Evolutionary conservation across 2,888 invertebrate species (phyloP).

Genomic region (Choreutis nemorana): DNA sequence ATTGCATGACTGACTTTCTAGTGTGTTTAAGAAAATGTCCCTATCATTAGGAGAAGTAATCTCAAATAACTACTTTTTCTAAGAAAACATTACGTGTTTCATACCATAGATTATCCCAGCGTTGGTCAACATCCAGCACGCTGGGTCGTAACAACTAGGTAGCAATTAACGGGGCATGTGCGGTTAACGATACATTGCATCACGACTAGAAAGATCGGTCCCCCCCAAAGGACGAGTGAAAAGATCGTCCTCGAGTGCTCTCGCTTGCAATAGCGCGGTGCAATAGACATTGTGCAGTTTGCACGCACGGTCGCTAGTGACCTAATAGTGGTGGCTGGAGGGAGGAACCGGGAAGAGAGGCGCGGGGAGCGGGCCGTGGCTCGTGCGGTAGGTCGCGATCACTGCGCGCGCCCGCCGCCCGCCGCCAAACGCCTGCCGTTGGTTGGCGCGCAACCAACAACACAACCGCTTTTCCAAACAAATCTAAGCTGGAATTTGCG

Average conservation of each 20-base stretch:
- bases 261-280: too few relatives aligned
- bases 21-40: conserved; percentile 17
- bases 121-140: too few relatives aligned
- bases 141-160: too few relatives aligned
- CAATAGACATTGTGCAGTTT: conserved; percentile 62
- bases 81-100: too few relatives aligned
- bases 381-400: conserved; percentile 65
- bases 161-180: conserved; percentile 4
- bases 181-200: too few relatives aligned
- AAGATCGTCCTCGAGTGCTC: conserved; percentile 66
- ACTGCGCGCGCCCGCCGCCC: conserved; percentile 53
- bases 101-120: too few relatives aligned
- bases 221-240: conserved; percentile 65
- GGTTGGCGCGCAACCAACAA: too few relatives aligned
- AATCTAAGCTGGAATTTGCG: conserved; percentile 40
- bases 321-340: conserved; percentile 63
- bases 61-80: too few relatives aligned
- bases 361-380: conserved; percentile 43
- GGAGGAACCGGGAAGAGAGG: conserved; percentile 58
- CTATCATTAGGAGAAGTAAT: too few relatives aligned
- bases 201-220: conserved; percentile 64
- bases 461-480: conserved; percentile 63
- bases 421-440: conserved; percentile 36
- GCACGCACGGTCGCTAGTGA: conserved; percentile 62
- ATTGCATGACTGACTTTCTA: conserved; percentile 39